Base-by-base conservation (phyloP, 2,888 invertebrate genomes). In the Ferrisia virgata region DNA sequence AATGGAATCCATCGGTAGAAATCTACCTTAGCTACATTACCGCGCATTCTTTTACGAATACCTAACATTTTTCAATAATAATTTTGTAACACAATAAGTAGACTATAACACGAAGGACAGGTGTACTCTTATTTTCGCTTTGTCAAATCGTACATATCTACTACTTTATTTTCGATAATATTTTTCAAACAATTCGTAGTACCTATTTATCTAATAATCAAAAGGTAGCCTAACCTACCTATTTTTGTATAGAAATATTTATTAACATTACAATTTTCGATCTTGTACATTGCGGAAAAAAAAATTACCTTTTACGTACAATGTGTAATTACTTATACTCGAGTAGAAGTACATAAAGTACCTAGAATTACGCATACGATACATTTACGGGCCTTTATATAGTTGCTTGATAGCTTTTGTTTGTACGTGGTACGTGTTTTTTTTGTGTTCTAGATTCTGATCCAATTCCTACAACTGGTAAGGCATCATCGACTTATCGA, bases 401-500 rank as follows among this genome's bases (percentile, higher is more conserved):
- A 82, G 83, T 83, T 83, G 83, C 76, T 83, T 72, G 31, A 81
- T 53, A 81, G 81, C 81, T 81, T 80, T 13, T 81, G 31, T 80
- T 80, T 80, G 80, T 80, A 80, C 53, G 80, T 80, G 69, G 40
- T 83, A 72, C 72, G 69, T 83, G 25, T 76, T 83, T 64, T 82
- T 82, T 83, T 72, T 83, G 47, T 83, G 83, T 83, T 83, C 69
- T 83, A 83, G 83, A 83, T 83, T 9, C 18, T 31, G 83, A 83
- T 39, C 9, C 39, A 47, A 69, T 13, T 33, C 5, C n/a, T 72
- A 39, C 33, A 33, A 28, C 43, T 25, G 72, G 83, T 83, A 72
- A 83, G 83, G 83, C 83, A 83, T 83, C 83, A 76, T 83, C 83
- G 39, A 72, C 83, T 83, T 83, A 72, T 83, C 72, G 69, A 83